Conservation (phyloP, 2,797 vertebrate species). For the Bradypodion pumilum region DNA sequence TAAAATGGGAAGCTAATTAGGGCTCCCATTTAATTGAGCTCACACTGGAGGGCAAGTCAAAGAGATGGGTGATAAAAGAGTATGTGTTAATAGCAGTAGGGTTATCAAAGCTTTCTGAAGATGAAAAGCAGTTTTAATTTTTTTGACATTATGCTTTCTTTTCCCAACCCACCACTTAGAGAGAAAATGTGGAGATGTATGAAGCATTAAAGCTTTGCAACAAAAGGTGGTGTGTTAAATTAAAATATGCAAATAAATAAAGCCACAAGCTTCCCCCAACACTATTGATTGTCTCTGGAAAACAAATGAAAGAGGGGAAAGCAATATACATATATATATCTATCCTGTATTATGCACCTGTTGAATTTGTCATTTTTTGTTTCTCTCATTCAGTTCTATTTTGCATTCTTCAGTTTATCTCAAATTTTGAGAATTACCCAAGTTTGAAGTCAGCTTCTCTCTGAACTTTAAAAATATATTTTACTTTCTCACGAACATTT, state of each 20-base stretch:
- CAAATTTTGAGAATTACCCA: too few relatives aligned
- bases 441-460: too few relatives aligned
- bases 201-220: not conserved
- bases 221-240: not conserved
- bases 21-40: constrained; percentile 54
- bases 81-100: constrained; percentile 22
- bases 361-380: too few relatives aligned
- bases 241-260: not conserved
- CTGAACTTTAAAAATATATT: too few relatives aligned
- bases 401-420: too few relatives aligned
- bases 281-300: not conserved
- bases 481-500: too few relatives aligned
- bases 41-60: constrained; percentile 56
- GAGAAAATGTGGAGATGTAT: not conserved
- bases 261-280: not conserved
- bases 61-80: constrained; percentile 50
- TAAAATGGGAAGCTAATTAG: constrained; percentile 65
- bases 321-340: too few relatives aligned
- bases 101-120: constrained; percentile 36
- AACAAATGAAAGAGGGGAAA: not conserved
- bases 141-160: not conserved
- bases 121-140: constrained; percentile 11
- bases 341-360: too few relatives aligned
- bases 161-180: not conserved
- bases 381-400: too few relatives aligned